Percentiles rank a stretch among this genome's conserved stretches.
phyloP scores from a whole-genome alignment of 2,113 vertebrate species.

The Caranx melampygus region DNA sequence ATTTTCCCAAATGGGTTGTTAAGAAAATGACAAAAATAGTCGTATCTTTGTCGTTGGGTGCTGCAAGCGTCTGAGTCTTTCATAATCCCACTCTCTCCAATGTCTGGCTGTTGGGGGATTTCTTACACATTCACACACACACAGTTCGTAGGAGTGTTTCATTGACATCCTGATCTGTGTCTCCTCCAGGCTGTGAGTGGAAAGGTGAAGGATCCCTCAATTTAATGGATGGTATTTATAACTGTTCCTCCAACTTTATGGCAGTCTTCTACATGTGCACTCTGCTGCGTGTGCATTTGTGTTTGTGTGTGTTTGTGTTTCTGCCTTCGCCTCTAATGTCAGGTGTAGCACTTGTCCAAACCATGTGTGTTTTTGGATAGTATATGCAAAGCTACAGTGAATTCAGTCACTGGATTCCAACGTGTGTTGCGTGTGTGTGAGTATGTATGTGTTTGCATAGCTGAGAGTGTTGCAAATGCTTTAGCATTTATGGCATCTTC shows the following conservation, averaged over 20 bases:
- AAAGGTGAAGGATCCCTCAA: slow-evolving; percentile 72
- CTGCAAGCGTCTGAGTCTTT: background rate
- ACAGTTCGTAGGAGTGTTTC: slow-evolving; percentile 48
- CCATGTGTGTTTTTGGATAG: slow-evolving; percentile 31
- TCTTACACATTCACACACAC: slow-evolving; percentile 22
- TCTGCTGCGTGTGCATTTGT: slow-evolving; percentile 57
- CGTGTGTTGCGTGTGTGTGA: slow-evolving; percentile 35
- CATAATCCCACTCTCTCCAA: slow-evolving; percentile 17
- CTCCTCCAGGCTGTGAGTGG: slow-evolving; percentile 79
- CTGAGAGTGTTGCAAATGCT: slow-evolving; percentile 31
- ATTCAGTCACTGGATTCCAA: background rate
- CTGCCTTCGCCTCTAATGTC: slow-evolving; percentile 39
- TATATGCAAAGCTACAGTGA: slow-evolving; percentile 24
- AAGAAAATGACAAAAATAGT: background rate
- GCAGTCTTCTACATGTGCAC: slow-evolving; percentile 57
- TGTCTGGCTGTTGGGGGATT: slow-evolving; percentile 28
- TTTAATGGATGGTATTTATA: slow-evolving; percentile 83
- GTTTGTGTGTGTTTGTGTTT: slow-evolving; percentile 44
- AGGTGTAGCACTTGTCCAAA: slow-evolving; percentile 43
- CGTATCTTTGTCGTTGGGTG: background rate
- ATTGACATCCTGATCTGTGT: slow-evolving; percentile 75
- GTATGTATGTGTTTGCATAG: slow-evolving; percentile 26
- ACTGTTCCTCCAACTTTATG: slow-evolving; percentile 65
- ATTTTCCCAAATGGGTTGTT: slow-evolving; percentile 2
- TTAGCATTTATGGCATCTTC: slow-evolving; percentile 16